A percentile compares a stretch with the other conserved stretches of the same genome.
Conservation (phyloP, 2,888 invertebrate genomes). For the Machimus atricapillus region DNA sequence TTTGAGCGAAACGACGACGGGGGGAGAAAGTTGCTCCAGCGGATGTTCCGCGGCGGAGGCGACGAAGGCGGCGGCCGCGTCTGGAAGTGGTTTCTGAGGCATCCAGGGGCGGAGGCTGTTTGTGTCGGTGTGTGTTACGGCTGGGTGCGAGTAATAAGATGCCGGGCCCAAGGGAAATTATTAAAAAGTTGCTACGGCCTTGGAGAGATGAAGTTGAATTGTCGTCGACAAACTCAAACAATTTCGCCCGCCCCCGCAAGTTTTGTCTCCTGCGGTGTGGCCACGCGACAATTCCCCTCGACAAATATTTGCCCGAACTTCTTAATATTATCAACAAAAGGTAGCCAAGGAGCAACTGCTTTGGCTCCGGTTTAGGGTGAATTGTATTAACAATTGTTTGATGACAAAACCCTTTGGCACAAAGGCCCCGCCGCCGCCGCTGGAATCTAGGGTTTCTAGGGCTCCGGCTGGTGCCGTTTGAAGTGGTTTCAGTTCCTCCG, state of each 20-base stretch:
- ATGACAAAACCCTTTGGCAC: constrained; percentile 9
- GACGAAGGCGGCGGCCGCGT: not conserved
- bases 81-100: not conserved
- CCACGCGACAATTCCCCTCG: constrained; percentile 32
- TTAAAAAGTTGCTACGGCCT: constrained; percentile 31
- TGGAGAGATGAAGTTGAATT: constrained; percentile 25
- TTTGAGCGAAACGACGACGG: not conserved
- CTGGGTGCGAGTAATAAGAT: constrained; percentile 16
- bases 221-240: constrained; percentile 32
- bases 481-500: not conserved
- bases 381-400: constrained; percentile 22
- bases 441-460: not conserved
- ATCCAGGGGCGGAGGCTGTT: not conserved
- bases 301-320: constrained; percentile 28
- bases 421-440: not conserved
- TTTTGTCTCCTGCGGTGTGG: constrained; percentile 28
- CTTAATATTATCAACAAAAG: constrained; percentile 27
- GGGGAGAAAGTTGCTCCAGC: not conserved
- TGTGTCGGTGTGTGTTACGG: not conserved
- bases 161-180: constrained; percentile 33
- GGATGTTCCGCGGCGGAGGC: not conserved
- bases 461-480: not conserved
- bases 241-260: not conserved
- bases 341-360: constrained; percentile 21
- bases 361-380: not conserved